Evolutionary conservation across 2,888 invertebrate species (phyloP).

Genomic region (Platycnemis pennipes): DNA sequence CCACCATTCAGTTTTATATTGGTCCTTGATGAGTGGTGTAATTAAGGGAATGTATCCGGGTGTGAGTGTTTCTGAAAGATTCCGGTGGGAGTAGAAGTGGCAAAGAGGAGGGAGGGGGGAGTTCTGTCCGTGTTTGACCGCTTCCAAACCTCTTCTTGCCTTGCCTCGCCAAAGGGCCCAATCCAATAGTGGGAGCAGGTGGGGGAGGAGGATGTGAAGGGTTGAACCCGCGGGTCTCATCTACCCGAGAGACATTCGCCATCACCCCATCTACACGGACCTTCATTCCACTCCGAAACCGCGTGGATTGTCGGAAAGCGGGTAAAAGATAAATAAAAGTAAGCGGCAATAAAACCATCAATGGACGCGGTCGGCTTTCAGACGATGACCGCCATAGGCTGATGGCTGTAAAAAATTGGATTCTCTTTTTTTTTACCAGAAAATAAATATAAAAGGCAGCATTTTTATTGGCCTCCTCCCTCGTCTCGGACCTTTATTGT

Average conservation of each 20-base stretch:
- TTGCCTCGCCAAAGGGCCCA: background rate
- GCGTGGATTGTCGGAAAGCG: background rate
- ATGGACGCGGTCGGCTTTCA: background rate
- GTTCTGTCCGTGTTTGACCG: background rate
- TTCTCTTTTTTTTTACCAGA: background rate
- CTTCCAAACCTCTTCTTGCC: background rate
- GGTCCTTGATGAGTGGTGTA: background rate
- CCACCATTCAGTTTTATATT: background rate
- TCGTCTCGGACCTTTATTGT: conserved; percentile 13
- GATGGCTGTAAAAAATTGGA: background rate
- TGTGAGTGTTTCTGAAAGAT: background rate
- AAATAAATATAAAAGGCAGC: background rate
- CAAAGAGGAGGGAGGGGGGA: background rate
- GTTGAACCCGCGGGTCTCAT: background rate
- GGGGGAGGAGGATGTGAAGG: background rate
- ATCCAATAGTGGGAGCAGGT: background rate
- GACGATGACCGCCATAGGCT: background rate
- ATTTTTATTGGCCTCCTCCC: background rate
- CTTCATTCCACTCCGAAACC: background rate
- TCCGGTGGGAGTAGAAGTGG: background rate
- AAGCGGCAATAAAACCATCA: conserved; percentile 17
- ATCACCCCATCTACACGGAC: background rate
- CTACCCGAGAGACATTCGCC: background rate
- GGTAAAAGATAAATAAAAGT: background rate
- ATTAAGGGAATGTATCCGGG: conserved; percentile 31